These are phyloP conservation scores for Tiliacea aurago DNA, from an alignment of 2,888 invertebrate species.

Conservation along the genomic window DNA sequence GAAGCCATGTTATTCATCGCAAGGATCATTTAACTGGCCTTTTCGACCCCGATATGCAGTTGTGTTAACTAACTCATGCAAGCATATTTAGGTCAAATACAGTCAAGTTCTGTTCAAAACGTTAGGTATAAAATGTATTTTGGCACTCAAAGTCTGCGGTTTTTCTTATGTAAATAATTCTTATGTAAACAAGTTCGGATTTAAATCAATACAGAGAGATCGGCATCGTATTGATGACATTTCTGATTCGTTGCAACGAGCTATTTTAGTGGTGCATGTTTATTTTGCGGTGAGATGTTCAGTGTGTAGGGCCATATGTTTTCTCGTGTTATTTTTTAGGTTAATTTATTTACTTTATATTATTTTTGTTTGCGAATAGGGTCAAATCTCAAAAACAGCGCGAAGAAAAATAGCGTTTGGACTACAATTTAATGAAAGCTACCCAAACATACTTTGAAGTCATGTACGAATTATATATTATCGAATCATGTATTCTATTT, in stretches of 20 bases:
- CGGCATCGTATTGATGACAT: constrained; percentile 43
- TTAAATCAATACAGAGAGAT: constrained; percentile 59
- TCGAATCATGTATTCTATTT: neutral
- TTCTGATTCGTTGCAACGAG: constrained; percentile 34
- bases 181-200: constrained; percentile 13
- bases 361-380: neutral
- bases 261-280: constrained; percentile 39
- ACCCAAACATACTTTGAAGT: neutral
- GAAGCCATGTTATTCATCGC: neutral
- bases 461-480: neutral
- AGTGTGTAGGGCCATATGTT: constrained; percentile 3
- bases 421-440: neutral
- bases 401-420: neutral
- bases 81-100: constrained; percentile 81
- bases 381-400: neutral
- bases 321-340: neutral
- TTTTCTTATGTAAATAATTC: constrained; percentile 65
- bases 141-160: constrained; percentile 43
- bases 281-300: constrained; percentile 9
- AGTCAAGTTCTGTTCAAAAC: constrained; percentile 75
- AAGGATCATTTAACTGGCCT: constrained; percentile 15
- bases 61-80: constrained; percentile 67
- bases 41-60: constrained; percentile 37
- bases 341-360: neutral
- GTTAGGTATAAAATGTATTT: constrained; percentile 64